Conservation (phyloP, 2,797 vertebrate species). For the Danio aesculapii region DNA sequence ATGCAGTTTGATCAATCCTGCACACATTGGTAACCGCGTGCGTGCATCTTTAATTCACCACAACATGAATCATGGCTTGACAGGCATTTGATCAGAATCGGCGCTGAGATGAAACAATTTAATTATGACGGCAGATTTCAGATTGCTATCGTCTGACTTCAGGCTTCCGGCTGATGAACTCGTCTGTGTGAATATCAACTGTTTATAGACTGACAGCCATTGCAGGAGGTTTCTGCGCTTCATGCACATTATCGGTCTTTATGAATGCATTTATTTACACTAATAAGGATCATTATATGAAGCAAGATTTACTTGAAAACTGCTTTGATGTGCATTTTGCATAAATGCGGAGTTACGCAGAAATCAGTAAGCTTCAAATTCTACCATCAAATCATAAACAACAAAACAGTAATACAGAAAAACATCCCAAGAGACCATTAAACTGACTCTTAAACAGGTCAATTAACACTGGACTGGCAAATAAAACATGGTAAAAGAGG, state of each 20-base stretch:
- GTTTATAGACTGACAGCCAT: slow-evolving; percentile 43
- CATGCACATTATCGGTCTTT: slow-evolving; percentile 18
- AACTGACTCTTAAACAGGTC: no score
- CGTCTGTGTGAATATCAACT: slow-evolving; percentile 32
- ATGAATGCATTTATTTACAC: slow-evolving; percentile 23
- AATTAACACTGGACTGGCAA: no score
- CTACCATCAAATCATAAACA: background rate
- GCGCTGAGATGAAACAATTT: slow-evolving; percentile 33
- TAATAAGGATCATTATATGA: slow-evolving; percentile 1
- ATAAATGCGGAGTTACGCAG: background rate
- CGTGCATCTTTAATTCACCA: slow-evolving; percentile 32
- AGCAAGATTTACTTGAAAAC: no score
- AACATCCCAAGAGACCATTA: slow-evolving; percentile 12
- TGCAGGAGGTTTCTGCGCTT: no score
- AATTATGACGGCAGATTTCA: slow-evolving; percentile 34
- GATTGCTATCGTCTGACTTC: slow-evolving; percentile 15
- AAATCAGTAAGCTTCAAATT: slow-evolving; percentile 10
- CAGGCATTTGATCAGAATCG: slow-evolving; percentile 39
- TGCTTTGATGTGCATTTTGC: slow-evolving; percentile 2
- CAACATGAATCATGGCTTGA: slow-evolving; percentile 31
- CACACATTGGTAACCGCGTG: no score
- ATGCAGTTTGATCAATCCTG: no score
- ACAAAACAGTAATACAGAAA: background rate
- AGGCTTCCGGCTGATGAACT: slow-evolving; percentile 12
- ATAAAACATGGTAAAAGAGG: no score